Conservation (phyloP, 2,113 vertebrate genomes). For the Phainopepla nitens region DNA sequence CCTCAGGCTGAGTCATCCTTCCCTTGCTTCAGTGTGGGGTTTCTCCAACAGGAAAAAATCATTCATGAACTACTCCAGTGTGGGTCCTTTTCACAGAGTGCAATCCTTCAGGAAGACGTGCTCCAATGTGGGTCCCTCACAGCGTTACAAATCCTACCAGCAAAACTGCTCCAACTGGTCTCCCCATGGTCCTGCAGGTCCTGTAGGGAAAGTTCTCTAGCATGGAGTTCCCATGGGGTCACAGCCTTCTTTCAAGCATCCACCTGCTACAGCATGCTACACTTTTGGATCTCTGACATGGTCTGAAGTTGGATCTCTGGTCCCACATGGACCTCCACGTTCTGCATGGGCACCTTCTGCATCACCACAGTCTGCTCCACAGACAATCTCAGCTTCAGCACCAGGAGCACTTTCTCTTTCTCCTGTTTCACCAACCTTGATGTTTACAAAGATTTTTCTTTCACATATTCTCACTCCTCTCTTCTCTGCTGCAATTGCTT, state of each 20-base stretch:
- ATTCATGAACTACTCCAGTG: neutral
- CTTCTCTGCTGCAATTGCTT: neutral
- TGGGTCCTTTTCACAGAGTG: neutral
- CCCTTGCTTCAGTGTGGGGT: fast-evolving
- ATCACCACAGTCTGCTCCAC: neutral
- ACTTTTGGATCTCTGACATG: neutral
- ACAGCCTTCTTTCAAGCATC: fast-evolving
- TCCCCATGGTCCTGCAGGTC: neutral
- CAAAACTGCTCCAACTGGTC: neutral
- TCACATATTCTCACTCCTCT: neutral
- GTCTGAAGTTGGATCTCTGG: neutral
- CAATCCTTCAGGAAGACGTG: too few species aligned
- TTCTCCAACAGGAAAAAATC: neutral
- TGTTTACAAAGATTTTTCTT: neutral
- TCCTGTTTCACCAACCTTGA: neutral
- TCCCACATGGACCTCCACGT: neutral
- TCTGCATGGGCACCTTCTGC: neutral
- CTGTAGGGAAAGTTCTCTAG: neutral
- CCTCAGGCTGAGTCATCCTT: neutral
- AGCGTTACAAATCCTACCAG: neutral
- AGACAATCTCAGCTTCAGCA: neutral
- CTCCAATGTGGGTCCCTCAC: neutral
- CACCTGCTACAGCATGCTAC: neutral
- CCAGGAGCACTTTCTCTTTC: fast-evolving
- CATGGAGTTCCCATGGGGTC: neutral